Conservation (phyloP, 2,888 invertebrate genomes). For the Camponotus fellah region DNA sequence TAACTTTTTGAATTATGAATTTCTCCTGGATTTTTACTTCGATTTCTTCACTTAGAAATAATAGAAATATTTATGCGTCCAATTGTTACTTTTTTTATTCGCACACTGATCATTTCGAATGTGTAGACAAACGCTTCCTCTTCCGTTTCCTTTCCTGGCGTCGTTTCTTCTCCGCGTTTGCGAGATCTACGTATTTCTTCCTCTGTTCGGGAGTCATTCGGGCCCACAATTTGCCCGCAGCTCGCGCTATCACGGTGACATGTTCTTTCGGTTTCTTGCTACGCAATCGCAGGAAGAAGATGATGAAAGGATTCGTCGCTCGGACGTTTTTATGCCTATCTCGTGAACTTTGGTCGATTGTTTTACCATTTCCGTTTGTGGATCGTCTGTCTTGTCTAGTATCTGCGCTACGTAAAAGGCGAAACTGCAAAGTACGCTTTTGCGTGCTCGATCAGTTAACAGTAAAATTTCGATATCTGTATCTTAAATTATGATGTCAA, state of each 20-base stretch:
- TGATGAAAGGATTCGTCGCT: slow-evolving; percentile 82
- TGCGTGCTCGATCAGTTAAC: slow-evolving; percentile 43
- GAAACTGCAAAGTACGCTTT: slow-evolving; percentile 71
- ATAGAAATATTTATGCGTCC: neutral
- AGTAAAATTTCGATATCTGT: neutral
- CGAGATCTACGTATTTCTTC: slow-evolving; percentile 81
- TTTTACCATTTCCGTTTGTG: slow-evolving; percentile 15
- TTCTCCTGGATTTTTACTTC: neutral
- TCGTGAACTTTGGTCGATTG: slow-evolving; percentile 27
- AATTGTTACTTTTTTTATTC: neutral
- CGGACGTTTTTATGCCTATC: slow-evolving; percentile 37
- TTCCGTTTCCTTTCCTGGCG: slow-evolving; percentile 72
- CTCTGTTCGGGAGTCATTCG: slow-evolving; percentile 79
- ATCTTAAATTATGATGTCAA: neutral
- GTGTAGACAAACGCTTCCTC: slow-evolving; percentile 54
- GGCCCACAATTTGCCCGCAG: slow-evolving; percentile 82
- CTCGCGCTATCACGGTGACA: slow-evolving; percentile 79
- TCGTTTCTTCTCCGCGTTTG: slow-evolving; percentile 80
- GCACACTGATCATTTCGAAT: slow-evolving; percentile 37
- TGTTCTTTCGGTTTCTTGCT: slow-evolving; percentile 77
- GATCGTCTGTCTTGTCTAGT: slow-evolving; percentile 37
- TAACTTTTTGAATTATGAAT: neutral
- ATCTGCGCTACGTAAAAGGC: slow-evolving; percentile 74
- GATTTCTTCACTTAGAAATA: neutral
- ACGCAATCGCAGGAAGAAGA: slow-evolving; percentile 80